These are phyloP conservation scores for Rhabdophis nuchalis DNA, from an alignment of 2,797 vertebrate species.

Conservation along the genomic window DNA sequence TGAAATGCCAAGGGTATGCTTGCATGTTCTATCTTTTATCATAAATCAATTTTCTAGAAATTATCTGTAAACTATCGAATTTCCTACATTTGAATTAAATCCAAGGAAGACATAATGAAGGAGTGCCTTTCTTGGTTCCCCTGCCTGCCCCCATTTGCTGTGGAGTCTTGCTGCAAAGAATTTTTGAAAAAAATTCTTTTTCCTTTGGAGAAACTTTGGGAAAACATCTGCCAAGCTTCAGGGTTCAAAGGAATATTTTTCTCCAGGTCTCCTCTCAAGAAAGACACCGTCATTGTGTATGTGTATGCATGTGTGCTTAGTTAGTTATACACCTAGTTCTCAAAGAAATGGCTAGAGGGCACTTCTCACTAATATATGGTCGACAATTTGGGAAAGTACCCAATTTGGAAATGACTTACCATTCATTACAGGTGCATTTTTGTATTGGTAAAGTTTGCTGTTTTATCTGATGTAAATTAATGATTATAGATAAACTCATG, in stretches of 20 bases:
- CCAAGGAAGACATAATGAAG: background rate
- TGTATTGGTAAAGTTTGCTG: background rate
- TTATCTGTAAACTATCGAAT: background rate
- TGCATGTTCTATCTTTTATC: background rate
- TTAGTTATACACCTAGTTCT: background rate
- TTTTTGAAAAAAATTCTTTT: background rate
- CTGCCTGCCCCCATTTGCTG: accelerated
- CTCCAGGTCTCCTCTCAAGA: background rate
- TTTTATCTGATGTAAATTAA: background rate
- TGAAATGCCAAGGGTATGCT: background rate
- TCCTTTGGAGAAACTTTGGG: background rate
- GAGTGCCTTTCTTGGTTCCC: background rate
- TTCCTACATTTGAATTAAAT: background rate
- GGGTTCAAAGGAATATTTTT: background rate
- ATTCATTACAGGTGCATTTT: background rate
- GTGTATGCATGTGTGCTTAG: background rate
- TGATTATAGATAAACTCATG: background rate
- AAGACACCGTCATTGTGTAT: background rate
- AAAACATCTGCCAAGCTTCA: background rate
- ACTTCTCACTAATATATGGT: background rate
- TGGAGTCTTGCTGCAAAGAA: background rate
- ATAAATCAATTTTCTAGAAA: background rate
- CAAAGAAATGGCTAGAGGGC: background rate
- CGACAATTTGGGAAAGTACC: background rate
- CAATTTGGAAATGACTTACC: background rate